A percentile compares a stretch with the other conserved stretches of the same genome.
phyloP scores from a whole-genome alignment of 2,113 vertebrate genomes.

The Murina feae region DNA sequence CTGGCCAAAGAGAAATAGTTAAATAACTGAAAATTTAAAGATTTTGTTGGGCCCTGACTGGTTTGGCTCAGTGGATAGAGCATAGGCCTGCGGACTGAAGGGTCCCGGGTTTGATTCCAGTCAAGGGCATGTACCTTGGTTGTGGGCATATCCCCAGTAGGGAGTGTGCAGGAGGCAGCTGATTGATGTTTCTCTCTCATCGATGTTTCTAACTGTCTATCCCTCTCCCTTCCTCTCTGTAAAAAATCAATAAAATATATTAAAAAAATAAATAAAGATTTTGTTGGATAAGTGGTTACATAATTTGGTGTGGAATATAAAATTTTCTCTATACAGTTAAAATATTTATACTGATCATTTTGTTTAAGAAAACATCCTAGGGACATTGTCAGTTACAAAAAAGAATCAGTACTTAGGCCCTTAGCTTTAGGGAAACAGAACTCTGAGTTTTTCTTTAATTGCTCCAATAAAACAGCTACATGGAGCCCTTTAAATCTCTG shows the following conservation, averaged over 20 bases:
- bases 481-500: neutral
- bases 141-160: no score
- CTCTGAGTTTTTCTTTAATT: neutral
- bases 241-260: no score
- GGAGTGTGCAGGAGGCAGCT: no score
- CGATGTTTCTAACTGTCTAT: no score
- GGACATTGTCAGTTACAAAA: neutral
- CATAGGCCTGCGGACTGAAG: no score
- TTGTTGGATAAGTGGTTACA: neutral
- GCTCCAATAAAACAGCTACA: neutral
- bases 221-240: no score
- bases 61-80: no score
- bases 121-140: no score
- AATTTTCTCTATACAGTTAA: neutral
- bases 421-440: neutral
- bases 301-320: constrained; percentile 4
- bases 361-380: constrained; percentile 25
- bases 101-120: no score
- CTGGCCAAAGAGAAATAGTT: neutral
- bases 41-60: neutral
- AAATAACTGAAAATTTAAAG: constrained; percentile 17
- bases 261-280: neutral
- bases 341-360: neutral
- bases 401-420: neutral
- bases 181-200: no score